Evolutionary conservation across 2,888 invertebrate species (phyloP).

Genomic region (Acronicta leporina): DNA sequence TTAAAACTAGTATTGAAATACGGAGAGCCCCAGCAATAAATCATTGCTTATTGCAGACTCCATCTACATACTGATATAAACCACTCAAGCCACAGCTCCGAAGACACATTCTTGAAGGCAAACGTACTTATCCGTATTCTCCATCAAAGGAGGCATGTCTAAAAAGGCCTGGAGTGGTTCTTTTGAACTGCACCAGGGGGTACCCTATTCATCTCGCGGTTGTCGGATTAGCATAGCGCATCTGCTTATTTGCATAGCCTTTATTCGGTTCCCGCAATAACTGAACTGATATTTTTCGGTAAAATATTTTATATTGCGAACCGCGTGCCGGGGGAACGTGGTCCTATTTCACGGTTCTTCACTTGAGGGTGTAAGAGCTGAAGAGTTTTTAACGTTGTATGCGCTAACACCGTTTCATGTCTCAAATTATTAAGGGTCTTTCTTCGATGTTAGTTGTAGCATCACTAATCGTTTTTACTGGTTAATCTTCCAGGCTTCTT

Average conservation of each 20-base stretch:
- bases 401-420: conserved; percentile 27
- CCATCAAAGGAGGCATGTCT: conserved; percentile 39
- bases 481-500: too few species aligned
- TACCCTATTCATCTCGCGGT: conserved; percentile 56
- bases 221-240: conserved; percentile 60
- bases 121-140: neutral
- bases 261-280: conserved; percentile 40
- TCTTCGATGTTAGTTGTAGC: too few species aligned
- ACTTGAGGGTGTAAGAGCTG: conserved; percentile 21
- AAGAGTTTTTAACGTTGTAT: conserved; percentile 19
- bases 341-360: conserved; percentile 44
- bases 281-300: conserved; percentile 52
- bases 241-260: conserved; percentile 58
- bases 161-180: conserved; percentile 45
- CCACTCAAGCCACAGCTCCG: conserved; percentile 19
- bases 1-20: conserved; percentile 1
- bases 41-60: neutral
- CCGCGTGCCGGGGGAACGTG: conserved; percentile 28
- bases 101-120: conserved; percentile 38
- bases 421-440: conserved; percentile 21
- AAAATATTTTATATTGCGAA: conserved; percentile 49
- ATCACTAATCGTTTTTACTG: too few species aligned
- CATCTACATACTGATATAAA: conserved; percentile 3
- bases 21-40: neutral
- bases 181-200: conserved; percentile 53